Percentiles rank a stretch among this genome's conserved stretches.
phyloP scores from a whole-genome alignment of 2,888 invertebrate genomes.

The Pandemis corylana region DNA sequence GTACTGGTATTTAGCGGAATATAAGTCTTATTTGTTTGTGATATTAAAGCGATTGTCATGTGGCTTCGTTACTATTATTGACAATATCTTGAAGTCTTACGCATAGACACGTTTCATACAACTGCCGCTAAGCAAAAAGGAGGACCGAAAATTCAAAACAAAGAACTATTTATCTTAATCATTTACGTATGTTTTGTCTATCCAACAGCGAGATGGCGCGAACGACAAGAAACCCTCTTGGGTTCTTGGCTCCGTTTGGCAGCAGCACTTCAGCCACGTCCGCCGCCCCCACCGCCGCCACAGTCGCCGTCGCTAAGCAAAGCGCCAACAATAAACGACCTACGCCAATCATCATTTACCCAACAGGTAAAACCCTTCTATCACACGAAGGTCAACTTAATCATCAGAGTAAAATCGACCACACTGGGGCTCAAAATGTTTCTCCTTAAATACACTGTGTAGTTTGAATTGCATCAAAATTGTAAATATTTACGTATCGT shows the following conservation, averaged over 20 bases:
- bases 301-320: slow-evolving; percentile 63
- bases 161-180: not conserved
- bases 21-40: too few species aligned
- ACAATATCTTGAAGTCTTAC: too few species aligned
- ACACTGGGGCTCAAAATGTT: too few species aligned
- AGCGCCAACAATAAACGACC: slow-evolving; percentile 87
- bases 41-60: too few species aligned
- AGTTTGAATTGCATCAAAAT: not conserved
- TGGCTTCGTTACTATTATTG: too few species aligned
- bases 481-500: not conserved
- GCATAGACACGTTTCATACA: too few species aligned
- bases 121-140: not conserved
- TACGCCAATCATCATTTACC: slow-evolving; percentile 88
- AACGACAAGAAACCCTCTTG: slow-evolving; percentile 59
- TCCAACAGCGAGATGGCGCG: slow-evolving; percentile 56
- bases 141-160: not conserved
- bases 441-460: too few species aligned
- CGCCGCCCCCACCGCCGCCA: slow-evolving; percentile 54
- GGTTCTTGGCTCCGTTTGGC: slow-evolving; percentile 63
- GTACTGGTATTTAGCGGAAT: too few species aligned
- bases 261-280: slow-evolving; percentile 54
- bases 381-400: not conserved
- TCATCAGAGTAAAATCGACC: not conserved
- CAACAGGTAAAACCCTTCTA: slow-evolving; percentile 85
- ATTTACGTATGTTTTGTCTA: not conserved